A percentile compares a stretch with the other conserved stretches of the same genome.
Conservation (phyloP, 1,140 invertebrate genomes). For the Eriocheir sinensis region DNA sequence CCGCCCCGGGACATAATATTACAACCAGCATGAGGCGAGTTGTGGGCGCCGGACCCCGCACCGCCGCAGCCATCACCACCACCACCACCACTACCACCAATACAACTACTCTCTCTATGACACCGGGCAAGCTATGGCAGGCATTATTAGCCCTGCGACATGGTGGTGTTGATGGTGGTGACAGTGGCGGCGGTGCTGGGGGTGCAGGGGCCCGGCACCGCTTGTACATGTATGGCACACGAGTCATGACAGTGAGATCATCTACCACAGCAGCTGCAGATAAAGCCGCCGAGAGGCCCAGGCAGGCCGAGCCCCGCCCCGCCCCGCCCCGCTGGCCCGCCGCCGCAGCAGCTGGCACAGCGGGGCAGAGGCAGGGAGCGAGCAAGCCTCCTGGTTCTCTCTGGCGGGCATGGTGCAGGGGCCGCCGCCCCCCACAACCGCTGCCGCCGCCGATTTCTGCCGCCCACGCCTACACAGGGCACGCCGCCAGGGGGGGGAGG, state of each 20-base stretch:
- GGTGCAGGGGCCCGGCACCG: background rate
- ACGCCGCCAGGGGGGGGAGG: background rate
- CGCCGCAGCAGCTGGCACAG: background rate
- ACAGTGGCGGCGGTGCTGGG: background rate
- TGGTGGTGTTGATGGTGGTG: background rate
- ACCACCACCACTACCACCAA: background rate
- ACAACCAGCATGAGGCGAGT: conserved; percentile 48
- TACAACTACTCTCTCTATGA: background rate
- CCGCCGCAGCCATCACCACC: background rate
- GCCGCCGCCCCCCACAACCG: conserved; percentile 41
- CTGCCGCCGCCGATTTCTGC: conserved; percentile 38
- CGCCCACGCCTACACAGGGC: conserved; percentile 15
- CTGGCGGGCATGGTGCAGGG: background rate
- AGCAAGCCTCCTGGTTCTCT: background rate
- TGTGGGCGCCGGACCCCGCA: conserved; percentile 24
- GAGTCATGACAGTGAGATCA: conserved; percentile 76
- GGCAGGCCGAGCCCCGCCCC: background rate
- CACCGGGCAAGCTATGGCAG: background rate
- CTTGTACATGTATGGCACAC: conserved; percentile 77
- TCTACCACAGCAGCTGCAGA: conserved; percentile 40
- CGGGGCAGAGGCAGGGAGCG: background rate
- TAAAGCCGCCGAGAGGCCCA: background rate
- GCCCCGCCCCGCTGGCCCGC: background rate
- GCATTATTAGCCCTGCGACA: background rate
- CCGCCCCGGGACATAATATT: conserved; percentile 34